Conservation (phyloP, 2,113 vertebrate species). For the Larimichthys polyactis region DNA sequence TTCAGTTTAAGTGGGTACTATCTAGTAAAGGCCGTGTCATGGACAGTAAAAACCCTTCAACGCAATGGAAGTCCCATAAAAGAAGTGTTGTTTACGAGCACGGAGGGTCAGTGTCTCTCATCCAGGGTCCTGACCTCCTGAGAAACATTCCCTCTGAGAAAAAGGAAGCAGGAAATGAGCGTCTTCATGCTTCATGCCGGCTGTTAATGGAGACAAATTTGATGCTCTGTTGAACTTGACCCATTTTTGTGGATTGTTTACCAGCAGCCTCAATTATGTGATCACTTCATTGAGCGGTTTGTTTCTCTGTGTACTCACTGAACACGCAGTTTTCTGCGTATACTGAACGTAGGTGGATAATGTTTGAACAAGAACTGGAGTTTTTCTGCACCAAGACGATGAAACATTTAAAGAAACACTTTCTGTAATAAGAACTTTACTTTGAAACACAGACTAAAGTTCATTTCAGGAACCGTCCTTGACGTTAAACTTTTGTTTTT, state of each 20-base stretch:
- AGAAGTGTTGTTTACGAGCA: conserved; percentile 2
- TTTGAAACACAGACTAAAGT: too few relatives aligned
- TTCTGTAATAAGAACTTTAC: too few relatives aligned
- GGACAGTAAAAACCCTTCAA: neutral
- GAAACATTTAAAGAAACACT: too few relatives aligned
- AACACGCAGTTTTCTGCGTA: neutral
- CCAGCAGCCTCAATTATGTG: neutral
- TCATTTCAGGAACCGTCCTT: too few relatives aligned
- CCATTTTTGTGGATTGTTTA: neutral
- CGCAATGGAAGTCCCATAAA: neutral
- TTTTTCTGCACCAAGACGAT: too few relatives aligned
- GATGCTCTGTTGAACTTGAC: neutral
- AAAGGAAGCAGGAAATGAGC: conserved; percentile 32
- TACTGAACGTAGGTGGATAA: too few relatives aligned
- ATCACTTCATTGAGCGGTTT: neutral
- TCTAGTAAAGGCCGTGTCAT: neutral
- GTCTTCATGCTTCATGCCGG: neutral
- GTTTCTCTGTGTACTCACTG: neutral
- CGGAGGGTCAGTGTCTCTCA: neutral
- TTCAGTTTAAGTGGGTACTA: neutral
- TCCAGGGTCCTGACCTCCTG: conserved; percentile 36
- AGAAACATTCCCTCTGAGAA: conserved; percentile 14
- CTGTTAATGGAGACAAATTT: conserved; percentile 3
- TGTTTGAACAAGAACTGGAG: too few relatives aligned
- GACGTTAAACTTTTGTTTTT: too few relatives aligned